Percentiles rank a stretch among this genome's conserved stretches.
Evolutionary conservation across 2,888 invertebrate genomes (phyloP).

Genomic region (Megaustenia siamemsis): DNA sequence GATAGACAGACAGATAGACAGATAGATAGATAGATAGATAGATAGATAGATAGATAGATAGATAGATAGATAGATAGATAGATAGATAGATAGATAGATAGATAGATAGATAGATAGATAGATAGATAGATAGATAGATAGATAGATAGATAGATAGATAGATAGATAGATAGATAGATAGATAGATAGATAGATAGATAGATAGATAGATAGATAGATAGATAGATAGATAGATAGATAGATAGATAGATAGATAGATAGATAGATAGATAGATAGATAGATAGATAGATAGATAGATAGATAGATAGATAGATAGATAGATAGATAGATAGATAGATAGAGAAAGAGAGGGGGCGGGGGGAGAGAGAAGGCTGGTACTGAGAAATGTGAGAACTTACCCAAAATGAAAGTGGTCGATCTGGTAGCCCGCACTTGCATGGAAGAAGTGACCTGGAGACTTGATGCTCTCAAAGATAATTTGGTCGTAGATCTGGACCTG

Average conservation of each 20-base stretch:
- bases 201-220: background rate
- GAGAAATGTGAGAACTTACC: no score
- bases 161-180: conserved; percentile 36
- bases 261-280: conserved; percentile 21
- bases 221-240: conserved; percentile 30
- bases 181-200: conserved; percentile 28
- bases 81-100: no score
- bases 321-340: no score
- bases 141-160: no score
- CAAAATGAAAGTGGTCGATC: conserved; percentile 76
- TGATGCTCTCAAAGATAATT: conserved; percentile 80
- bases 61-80: no score
- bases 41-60: no score
- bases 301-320: background rate
- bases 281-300: conserved; percentile 5
- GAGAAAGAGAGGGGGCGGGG: no score
- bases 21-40: no score
- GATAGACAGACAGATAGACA: no score
- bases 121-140: no score
- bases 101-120: no score
- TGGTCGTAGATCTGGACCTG: conserved; percentile 80
- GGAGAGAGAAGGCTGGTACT: no score
- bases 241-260: conserved; percentile 36
- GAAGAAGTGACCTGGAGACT: conserved; percentile 79
- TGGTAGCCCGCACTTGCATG: conserved; percentile 78